Percentiles rank a stretch among this genome's conserved stretches.
Evolutionary conservation across 2,113 vertebrate genomes (phyloP).

Genomic region (Lynx canadensis): DNA sequence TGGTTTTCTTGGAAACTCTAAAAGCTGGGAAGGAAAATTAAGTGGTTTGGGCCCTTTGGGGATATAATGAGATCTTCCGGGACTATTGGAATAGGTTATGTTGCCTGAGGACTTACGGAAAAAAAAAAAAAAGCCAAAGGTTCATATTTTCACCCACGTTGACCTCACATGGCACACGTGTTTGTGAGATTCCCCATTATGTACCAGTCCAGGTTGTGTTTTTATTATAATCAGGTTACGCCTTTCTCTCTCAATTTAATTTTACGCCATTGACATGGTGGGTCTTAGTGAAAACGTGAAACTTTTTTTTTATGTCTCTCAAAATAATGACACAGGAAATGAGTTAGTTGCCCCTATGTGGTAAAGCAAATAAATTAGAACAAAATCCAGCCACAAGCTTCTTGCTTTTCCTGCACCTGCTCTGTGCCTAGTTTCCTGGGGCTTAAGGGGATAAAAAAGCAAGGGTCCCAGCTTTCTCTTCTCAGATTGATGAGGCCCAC

Average conservation of each 20-base stretch:
- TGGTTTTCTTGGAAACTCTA: constrained; percentile 82
- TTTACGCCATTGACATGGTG: constrained; percentile 80
- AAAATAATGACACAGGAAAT: constrained; percentile 81
- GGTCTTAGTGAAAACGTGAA: constrained; percentile 82
- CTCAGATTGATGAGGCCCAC: neutral
- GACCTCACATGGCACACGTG: constrained; percentile 77
- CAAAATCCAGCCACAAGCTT: constrained; percentile 48
- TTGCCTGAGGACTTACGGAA: constrained; percentile 58
- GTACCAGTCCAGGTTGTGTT: constrained; percentile 71
- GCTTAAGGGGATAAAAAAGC: neutral
- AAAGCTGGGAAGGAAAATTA: constrained; percentile 69
- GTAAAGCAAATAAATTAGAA: constrained; percentile 77
- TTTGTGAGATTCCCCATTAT: constrained; percentile 33
- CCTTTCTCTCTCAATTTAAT: constrained; percentile 80
- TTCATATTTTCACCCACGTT: constrained; percentile 79
- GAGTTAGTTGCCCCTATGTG: constrained; percentile 57
- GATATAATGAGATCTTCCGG: constrained; percentile 81
- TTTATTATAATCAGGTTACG: constrained; percentile 81
- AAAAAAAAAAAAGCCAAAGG: neutral
- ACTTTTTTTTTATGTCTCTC: constrained; percentile 77
- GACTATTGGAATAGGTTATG: constrained; percentile 79
- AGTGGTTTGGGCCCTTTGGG: constrained; percentile 76
- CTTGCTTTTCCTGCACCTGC: constrained; percentile 30
- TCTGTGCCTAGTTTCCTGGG: constrained; percentile 48
- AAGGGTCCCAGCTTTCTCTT: neutral